Conservation (phyloP, 1,140 invertebrate species). For the Hycleus cichorii region DNA sequence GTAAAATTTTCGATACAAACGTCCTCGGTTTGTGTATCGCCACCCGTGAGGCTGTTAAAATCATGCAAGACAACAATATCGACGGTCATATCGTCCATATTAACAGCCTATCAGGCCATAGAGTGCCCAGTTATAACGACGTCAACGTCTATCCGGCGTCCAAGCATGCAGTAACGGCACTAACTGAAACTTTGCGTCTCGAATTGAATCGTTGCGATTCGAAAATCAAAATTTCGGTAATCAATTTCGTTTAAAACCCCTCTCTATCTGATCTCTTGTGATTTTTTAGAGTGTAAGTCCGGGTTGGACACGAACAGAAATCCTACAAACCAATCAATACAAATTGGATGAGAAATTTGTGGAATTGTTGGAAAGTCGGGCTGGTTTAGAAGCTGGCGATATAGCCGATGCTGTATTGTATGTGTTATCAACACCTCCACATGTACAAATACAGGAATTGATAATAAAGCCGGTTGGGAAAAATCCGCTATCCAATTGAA, state of each 20-base stretch:
- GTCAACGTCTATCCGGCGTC: conserved; percentile 52
- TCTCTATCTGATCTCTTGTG: background rate
- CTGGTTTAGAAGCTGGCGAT: background rate
- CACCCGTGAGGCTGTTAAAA: conserved; percentile 54
- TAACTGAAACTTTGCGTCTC: conserved; percentile 54
- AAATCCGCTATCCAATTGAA: background rate
- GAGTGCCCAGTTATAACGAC: conserved; percentile 33
- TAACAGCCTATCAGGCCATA: conserved; percentile 53
- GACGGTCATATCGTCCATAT: conserved; percentile 66
- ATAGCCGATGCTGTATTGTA: background rate
- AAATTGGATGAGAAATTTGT: background rate
- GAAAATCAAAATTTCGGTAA: conserved; percentile 61
- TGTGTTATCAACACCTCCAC: background rate
- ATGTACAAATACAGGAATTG: background rate
- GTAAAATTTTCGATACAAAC: conserved; percentile 58
- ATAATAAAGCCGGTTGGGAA: background rate
- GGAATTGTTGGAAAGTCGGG: background rate
- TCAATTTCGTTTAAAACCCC: conserved; percentile 12
- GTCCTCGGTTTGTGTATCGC: conserved; percentile 60
- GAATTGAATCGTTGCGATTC: conserved; percentile 52
- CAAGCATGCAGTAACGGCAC: conserved; percentile 61
- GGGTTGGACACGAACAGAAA: background rate
- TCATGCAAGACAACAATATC: conserved; percentile 55
- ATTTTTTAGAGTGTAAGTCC: background rate
- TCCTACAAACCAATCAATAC: background rate